Evolutionary conservation across 1,140 invertebrate species (phyloP).

Genomic region (Ostrea edulis): DNA sequence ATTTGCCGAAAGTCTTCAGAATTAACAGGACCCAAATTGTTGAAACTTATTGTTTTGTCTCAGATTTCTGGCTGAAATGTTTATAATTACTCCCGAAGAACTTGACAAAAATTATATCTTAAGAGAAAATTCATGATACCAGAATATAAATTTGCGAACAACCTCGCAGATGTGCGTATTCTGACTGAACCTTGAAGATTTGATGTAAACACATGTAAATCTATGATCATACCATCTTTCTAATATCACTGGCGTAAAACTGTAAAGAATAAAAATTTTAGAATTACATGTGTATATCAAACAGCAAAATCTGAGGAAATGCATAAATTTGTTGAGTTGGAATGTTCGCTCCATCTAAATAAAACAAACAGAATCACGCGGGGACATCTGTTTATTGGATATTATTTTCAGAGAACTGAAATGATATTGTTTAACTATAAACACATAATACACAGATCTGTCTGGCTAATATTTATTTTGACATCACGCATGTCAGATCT

Average conservation of each 20-base stretch:
- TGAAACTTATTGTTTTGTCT: constrained; percentile 27
- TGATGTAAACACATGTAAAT: not conserved
- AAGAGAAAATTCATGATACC: not conserved
- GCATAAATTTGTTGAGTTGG: not conserved
- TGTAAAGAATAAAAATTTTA: not conserved
- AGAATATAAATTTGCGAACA: constrained; percentile 14
- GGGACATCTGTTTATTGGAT: constrained; percentile 36
- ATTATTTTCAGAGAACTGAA: constrained; percentile 37
- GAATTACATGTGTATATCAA: not conserved
- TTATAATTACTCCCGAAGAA: not conserved
- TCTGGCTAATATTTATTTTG: constrained; percentile 33
- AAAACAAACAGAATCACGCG: constrained; percentile 33
- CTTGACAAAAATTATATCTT: constrained; percentile 30
- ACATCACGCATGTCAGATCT: constrained; percentile 38
- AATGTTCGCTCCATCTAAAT: constrained; percentile 30
- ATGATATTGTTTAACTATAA: constrained; percentile 38
- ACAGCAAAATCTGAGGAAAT: not conserved
- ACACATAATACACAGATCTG: not conserved
- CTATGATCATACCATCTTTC: not conserved
- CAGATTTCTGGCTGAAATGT: not conserved
- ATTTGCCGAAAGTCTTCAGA: not conserved
- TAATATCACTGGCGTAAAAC: not conserved
- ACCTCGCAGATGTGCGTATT: not conserved
- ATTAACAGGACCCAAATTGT: constrained; percentile 30
- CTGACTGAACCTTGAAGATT: not conserved